Percentiles rank a stretch among this genome's conserved stretches.
Evolutionary conservation across 2,888 invertebrate genomes (phyloP).

Genomic region (Standfussiana lucernea): DNA sequence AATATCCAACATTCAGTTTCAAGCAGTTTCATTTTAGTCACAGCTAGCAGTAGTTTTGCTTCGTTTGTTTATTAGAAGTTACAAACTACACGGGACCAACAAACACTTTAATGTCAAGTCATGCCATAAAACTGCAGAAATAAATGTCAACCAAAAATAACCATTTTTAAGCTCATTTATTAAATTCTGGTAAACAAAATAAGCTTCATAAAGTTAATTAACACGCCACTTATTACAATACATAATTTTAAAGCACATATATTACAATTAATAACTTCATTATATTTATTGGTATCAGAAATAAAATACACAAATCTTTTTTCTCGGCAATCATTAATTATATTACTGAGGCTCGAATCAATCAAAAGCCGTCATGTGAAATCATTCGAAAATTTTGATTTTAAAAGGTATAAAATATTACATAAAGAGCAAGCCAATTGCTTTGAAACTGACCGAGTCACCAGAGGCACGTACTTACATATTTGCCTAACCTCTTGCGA

Average conservation of each 20-base stretch:
- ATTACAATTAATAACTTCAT: neutral
- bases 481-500: neutral
- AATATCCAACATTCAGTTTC: neutral
- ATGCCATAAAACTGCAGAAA: neutral
- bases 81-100: neutral
- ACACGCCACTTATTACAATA: neutral
- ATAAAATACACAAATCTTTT: neutral
- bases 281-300: neutral
- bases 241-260: neutral
- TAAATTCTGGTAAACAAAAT: neutral
- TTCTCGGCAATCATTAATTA: neutral
- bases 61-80: neutral
- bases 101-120: neutral
- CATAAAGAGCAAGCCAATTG: neutral
- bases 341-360: neutral
- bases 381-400: neutral
- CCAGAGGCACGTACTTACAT: neutral
- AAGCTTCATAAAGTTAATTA: neutral
- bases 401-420: neutral
- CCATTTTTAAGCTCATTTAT: neutral
- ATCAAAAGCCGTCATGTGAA: neutral
- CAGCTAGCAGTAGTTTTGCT: neutral
- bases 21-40: neutral
- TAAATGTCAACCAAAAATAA: neutral
- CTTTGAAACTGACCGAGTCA: neutral